Percentiles rank a stretch among this genome's conserved stretches.
Evolutionary conservation across 2,888 invertebrate genomes (phyloP).

Genomic region (Sinohyriopsis cumingii): DNA sequence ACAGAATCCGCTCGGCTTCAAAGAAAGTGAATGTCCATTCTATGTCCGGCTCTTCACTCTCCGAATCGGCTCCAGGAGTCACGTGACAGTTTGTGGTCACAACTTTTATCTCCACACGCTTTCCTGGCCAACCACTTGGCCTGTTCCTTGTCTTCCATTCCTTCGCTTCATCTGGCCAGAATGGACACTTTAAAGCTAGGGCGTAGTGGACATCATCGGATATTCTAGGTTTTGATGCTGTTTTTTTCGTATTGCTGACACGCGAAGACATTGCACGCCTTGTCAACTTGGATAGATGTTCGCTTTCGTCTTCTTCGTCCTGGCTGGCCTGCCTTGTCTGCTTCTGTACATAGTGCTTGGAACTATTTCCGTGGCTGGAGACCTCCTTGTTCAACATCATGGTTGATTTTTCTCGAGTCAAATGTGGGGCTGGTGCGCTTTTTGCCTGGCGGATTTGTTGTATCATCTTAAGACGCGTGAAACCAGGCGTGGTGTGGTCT

Average conservation of each 20-base stretch:
- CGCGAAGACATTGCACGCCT: conserved; percentile 22
- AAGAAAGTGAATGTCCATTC: conserved; percentile 53
- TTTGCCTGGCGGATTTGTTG: conserved; percentile 13
- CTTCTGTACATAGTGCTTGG: conserved; percentile 26
- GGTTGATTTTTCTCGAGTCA: conserved; percentile 28
- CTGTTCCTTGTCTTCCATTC: conserved; percentile 43
- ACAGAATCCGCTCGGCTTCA: conserved; percentile 41
- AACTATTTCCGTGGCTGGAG: conserved; percentile 28
- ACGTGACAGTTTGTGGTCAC: conserved; percentile 41
- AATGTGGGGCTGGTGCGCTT: conserved; percentile 29
- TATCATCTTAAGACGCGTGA: conserved; percentile 21
- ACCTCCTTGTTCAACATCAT: conserved; percentile 29
- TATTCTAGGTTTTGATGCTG: conserved; percentile 5
- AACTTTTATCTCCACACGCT: conserved; percentile 40
- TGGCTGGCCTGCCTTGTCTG: conserved; percentile 25
- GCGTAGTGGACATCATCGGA: conserved; percentile 38
- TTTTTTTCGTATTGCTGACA: conserved; percentile 20
- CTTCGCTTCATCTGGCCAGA: conserved; percentile 44
- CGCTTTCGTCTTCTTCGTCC: conserved; percentile 28
- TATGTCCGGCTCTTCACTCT: conserved; percentile 38
- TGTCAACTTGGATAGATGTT: conserved; percentile 25
- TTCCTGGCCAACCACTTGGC: conserved; percentile 42
- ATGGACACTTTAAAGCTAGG: conserved; percentile 36
- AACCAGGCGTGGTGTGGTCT: conserved; percentile 26
- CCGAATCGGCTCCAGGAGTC: conserved; percentile 37